A percentile compares a stretch with the other conserved stretches of the same genome.
These are phyloP conservation scores for Eubucco bourcierii DNA, from an alignment of 2,113 vertebrate species.

Conservation along the genomic window DNA sequence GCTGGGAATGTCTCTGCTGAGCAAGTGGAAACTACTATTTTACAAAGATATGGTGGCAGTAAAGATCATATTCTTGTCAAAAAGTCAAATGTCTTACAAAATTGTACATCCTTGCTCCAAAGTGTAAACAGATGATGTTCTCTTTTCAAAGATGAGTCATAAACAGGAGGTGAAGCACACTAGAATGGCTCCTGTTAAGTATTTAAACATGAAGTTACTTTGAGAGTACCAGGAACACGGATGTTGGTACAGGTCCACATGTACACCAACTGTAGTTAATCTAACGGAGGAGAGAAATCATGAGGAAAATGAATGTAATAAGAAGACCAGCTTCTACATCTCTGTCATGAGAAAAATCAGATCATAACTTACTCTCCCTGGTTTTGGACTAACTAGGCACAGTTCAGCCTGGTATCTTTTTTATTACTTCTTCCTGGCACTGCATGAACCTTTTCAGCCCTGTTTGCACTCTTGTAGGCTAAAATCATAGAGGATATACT, in stretches of 20 bases:
- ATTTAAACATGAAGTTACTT: not conserved
- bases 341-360: not conserved
- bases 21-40: not conserved
- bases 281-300: not conserved
- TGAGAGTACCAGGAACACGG: not conserved
- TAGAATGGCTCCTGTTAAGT: not conserved
- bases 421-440: not conserved
- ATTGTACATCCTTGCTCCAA: not conserved
- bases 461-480: not conserved
- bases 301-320: not conserved
- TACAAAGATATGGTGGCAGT: not conserved
- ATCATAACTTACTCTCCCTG: not conserved
- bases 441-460: not conserved
- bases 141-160: not conserved
- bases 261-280: not conserved
- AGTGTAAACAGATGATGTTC: not conserved
- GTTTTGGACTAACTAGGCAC: not conserved
- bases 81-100: not conserved
- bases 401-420: not conserved
- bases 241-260: not conserved
- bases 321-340: not conserved
- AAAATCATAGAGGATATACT: not conserved
- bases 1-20: accelerated
- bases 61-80: not conserved
- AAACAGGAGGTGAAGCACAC: not conserved